Conservation (phyloP, 2,113 vertebrate genomes). For the Pollachius pollachius region DNA sequence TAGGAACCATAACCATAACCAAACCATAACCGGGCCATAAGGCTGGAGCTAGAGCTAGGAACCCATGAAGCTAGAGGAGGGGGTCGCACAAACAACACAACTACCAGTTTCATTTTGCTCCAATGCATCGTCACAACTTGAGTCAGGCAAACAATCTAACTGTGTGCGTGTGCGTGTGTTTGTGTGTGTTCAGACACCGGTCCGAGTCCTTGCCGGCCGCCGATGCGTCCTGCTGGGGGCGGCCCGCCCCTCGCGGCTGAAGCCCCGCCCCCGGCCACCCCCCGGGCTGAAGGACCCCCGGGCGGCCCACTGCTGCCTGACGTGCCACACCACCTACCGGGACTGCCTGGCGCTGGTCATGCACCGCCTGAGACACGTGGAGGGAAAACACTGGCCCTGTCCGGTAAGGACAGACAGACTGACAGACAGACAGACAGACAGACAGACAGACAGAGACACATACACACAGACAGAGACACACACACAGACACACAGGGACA, state of each 20-base stretch:
- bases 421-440: background rate
- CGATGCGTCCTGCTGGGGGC: conserved; percentile 57
- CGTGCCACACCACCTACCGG: conserved; percentile 68
- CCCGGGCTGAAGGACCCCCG: conserved; percentile 51
- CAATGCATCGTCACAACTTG: too few species aligned
- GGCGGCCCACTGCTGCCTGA: conserved; percentile 64
- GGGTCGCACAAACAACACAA: too few species aligned
- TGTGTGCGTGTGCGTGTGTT: too few species aligned
- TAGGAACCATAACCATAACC: too few species aligned
- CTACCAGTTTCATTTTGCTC: too few species aligned
- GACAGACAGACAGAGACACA: background rate
- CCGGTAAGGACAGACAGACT: conserved; percentile 62
- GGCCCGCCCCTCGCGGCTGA: conserved; percentile 57
- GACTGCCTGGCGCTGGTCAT: conserved; percentile 77
- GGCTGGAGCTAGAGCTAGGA: too few species aligned
- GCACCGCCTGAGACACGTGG: conserved; percentile 75
- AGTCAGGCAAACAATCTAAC: too few species aligned
- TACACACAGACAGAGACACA: background rate
- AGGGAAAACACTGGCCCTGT: conserved; percentile 81
- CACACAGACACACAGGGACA: too few species aligned
- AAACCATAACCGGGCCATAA: too few species aligned
- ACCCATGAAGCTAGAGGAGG: too few species aligned
- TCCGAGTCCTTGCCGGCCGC: conserved; percentile 37
- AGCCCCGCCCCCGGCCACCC: conserved; percentile 63
- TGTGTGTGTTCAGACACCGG: background rate